phyloP scores from a whole-genome alignment of 2,113 vertebrate species.

The Hippoglossus stenolepis region DNA sequence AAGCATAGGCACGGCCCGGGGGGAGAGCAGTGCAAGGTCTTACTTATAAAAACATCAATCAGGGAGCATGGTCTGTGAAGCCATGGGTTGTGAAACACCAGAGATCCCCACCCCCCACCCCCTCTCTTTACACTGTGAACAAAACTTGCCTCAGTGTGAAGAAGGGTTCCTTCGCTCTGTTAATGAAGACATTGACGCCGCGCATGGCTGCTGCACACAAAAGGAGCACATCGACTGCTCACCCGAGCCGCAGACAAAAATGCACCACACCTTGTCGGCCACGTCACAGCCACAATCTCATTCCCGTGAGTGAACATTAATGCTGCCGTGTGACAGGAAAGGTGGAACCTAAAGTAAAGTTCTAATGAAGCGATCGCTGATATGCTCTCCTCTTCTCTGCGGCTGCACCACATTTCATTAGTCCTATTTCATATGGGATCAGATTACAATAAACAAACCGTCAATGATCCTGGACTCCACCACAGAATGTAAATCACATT shows the following conservation, averaged over 20 bases:
- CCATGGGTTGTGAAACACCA: conserved; percentile 63
- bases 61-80: conserved; percentile 70
- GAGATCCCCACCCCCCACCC: conserved; percentile 41
- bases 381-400: background rate
- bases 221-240: conserved; percentile 30
- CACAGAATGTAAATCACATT: background rate
- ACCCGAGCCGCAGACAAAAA: conserved; percentile 15
- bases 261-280: background rate
- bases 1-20: conserved; percentile 73
- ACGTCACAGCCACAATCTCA: background rate
- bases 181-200: conserved; percentile 67
- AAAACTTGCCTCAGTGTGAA: conserved; percentile 56
- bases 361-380: conserved; percentile 1
- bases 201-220: conserved; percentile 24
- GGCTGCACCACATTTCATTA: conserved; percentile 37
- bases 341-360: background rate
- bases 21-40: conserved; percentile 82
- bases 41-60: conserved; percentile 87
- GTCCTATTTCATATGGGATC: conserved; percentile 28
- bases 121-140: conserved; percentile 50
- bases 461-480: conserved; percentile 1
- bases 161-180: conserved; percentile 29
- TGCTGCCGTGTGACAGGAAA: background rate
- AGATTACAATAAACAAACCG: conserved; percentile 49
- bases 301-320: conserved; percentile 18